Evolutionary conservation across 2,888 invertebrate species (phyloP), one percentile per base, ranked within the genome.

Genomic region (Physocephala rufipes): DNA sequence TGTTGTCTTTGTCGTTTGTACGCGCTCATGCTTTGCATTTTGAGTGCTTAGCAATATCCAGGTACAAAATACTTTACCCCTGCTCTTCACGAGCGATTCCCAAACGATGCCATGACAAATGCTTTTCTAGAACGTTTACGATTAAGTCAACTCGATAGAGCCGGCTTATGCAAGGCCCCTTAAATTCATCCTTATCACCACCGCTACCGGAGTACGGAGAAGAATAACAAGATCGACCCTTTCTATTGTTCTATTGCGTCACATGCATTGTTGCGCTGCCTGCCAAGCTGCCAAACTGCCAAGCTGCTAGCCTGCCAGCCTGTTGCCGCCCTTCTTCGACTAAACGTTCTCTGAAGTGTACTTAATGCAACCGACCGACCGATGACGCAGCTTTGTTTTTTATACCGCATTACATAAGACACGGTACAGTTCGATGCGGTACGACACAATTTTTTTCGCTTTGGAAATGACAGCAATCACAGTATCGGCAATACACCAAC

Each of bases 11-110:
- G 9, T 16, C 36, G 30, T 30, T 30, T 15, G 28, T 30, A n/a
- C 2, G 9, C 30, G 61, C n/a, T 28, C n/a, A 49, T 49, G 21
- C 2, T 7, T 16, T 30, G 59, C 59, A 21, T n/a, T 26, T 16
- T 16, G 47, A 49, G 64, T 28, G 15, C 51, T 64, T 64, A 21
- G 64, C 64, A 64, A 64, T 49, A 47, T 26, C 26, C 5, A 28
- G 49, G 49, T 2, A 2, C 21, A 28, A n/a, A n/a, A 26, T 26
- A 19, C 26, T 7, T 1, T 2, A 36, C 16, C 36, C 36, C 19
- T 19, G 36, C n/a, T n/a, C n/a, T n/a, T 12, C 19, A 9, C 36
- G 9, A 53, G 61, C 36, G 61, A n/a, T 36, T 19, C 36, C n/a
- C 19, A 28, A 61, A 19, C n/a, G 49, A 24, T 47, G 49, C 30